Percentiles rank a stretch among this genome's conserved stretches.
These are phyloP conservation scores for Ennomos fuscantarius DNA, from an alignment of 2,888 invertebrate genomes.

Conservation along the genomic window DNA sequence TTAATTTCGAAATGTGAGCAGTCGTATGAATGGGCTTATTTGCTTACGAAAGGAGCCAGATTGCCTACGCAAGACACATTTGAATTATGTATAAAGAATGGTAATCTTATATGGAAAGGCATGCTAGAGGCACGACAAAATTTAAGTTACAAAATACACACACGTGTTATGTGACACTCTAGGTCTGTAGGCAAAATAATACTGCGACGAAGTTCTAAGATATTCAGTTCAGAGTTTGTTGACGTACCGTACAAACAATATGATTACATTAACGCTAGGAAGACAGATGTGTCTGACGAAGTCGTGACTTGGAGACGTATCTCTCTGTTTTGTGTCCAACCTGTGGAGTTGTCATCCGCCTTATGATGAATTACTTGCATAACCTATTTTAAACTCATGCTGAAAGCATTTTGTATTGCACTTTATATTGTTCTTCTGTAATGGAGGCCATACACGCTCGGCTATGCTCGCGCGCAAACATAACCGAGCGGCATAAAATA, in stretches of 20 bases:
- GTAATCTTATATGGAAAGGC: constrained; percentile 32
- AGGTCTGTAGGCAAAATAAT: not conserved
- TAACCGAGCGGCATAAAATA: too few species aligned
- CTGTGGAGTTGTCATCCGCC: constrained; percentile 28
- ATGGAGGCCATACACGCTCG: too few species aligned
- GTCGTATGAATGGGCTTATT: constrained; percentile 24
- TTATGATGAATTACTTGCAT: constrained; percentile 28
- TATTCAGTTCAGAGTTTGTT: not conserved
- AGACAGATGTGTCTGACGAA: constrained; percentile 22
- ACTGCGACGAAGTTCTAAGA: constrained; percentile 1
- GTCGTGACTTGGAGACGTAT: constrained; percentile 30
- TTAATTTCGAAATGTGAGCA: constrained; percentile 20
- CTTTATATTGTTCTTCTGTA: not conserved
- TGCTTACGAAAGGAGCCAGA: constrained; percentile 36
- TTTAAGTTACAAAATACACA: constrained; percentile 39
- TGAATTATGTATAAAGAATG: constrained; percentile 40
- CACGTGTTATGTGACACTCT: constrained; percentile 10
- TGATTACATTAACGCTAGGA: constrained; percentile 22
- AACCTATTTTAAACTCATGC: constrained; percentile 13
- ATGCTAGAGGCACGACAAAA: constrained; percentile 34
- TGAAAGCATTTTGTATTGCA: too few species aligned
- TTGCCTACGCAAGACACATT: constrained; percentile 38
- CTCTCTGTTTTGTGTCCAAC: constrained; percentile 14
- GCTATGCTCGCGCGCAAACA: too few species aligned
- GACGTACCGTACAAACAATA: constrained; percentile 26